Percentiles rank a stretch among this genome's conserved stretches.
phyloP scores from a whole-genome alignment of 2,888 invertebrate genomes.

The Patella pellucida region DNA sequence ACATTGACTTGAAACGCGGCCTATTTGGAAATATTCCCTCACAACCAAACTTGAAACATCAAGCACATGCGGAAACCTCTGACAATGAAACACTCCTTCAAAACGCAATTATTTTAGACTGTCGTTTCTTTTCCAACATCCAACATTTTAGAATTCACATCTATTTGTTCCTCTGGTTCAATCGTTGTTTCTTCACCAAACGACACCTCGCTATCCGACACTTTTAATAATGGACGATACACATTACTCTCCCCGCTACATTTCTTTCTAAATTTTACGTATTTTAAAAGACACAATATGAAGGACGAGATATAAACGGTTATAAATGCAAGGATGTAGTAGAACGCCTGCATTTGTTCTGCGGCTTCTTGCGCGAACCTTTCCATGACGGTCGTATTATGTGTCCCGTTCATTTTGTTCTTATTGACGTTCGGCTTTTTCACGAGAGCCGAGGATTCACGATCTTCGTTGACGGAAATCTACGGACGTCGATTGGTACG shows the following conservation, averaged over 20 bases:
- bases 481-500: too few species aligned
- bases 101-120: too few species aligned
- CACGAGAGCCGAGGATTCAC: too few species aligned
- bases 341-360: slow-evolving; percentile 24
- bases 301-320: slow-evolving; percentile 22
- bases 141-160: too few species aligned
- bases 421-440: too few species aligned
- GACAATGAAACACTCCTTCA: too few species aligned
- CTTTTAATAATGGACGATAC: slow-evolving; percentile 15
- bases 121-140: too few species aligned
- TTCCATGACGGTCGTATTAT: background rate
- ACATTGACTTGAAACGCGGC: too few species aligned
- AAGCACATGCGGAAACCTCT: too few species aligned
- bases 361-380: background rate
- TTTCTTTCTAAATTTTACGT: slow-evolving; percentile 27
- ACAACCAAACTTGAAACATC: too few species aligned
- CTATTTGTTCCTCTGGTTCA: background rate
- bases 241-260: slow-evolving; percentile 10
- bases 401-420: slow-evolving; percentile 18
- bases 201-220: background rate
- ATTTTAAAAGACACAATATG: slow-evolving; percentile 19
- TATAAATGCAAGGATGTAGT: slow-evolving; percentile 20
- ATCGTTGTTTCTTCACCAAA: background rate
- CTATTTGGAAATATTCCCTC: too few species aligned
- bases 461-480: too few species aligned